Conservation (phyloP, 2,888 invertebrate genomes). For the Halocaridina rubra region DNA sequence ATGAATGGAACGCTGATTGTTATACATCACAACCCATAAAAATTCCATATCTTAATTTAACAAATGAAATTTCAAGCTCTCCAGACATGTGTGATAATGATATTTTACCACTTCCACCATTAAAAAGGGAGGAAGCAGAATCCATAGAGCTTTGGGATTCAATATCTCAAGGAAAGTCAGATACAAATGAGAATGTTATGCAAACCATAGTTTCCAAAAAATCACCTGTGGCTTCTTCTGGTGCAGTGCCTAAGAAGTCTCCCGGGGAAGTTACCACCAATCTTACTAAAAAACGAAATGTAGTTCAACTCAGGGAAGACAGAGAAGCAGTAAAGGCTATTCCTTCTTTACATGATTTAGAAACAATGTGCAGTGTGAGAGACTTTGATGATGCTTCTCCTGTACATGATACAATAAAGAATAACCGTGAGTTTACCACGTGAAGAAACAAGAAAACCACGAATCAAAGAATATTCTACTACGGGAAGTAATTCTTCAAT, state of each 20-base stretch:
- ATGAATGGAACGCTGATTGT: constrained; percentile 6
- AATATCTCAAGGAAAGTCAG: background rate
- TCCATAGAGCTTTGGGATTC: constrained; percentile 38
- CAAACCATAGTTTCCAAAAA: background rate
- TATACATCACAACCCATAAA: background rate
- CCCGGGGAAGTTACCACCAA: background rate
- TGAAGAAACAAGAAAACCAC: too few species aligned
- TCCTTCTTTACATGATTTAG: too few species aligned
- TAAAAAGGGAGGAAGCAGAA: constrained; percentile 34
- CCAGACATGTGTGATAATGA: background rate
- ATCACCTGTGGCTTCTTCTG: background rate
- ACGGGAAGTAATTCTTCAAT: constrained; percentile 4
- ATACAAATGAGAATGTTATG: background rate
- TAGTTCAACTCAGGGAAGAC: too few species aligned
- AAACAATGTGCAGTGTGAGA: too few species aligned
- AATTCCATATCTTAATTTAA: constrained; percentile 31
- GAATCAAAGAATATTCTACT: background rate
- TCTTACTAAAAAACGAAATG: too few species aligned
- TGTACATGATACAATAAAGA: too few species aligned
- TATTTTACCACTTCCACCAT: background rate
- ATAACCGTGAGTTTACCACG: too few species aligned
- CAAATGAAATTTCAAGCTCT: constrained; percentile 15
- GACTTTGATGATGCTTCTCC: too few species aligned
- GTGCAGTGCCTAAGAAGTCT: constrained; percentile 29
- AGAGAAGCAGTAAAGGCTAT: too few species aligned